These are phyloP conservation scores for Noctua comes DNA, from an alignment of 2,888 invertebrate genomes.

Conservation along the genomic window DNA sequence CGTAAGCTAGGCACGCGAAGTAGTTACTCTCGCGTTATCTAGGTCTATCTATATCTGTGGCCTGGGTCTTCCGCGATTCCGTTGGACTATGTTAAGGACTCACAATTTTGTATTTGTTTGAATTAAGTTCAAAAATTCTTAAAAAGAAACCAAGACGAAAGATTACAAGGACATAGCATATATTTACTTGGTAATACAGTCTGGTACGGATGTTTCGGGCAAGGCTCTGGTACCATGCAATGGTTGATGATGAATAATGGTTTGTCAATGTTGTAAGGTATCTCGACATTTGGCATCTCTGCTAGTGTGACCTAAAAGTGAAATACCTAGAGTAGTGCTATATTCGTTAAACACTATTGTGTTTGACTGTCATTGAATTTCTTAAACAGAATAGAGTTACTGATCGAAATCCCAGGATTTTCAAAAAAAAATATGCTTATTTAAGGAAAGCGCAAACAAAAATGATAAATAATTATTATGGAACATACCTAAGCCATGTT, in stretches of 20 bases:
- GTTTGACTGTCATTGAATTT: background rate
- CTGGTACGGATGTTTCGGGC: slow-evolving; percentile 80
- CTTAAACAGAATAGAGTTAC: background rate
- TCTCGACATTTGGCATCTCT: slow-evolving; percentile 74
- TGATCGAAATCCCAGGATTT: background rate
- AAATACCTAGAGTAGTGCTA: background rate
- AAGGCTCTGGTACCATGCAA: slow-evolving; percentile 77
- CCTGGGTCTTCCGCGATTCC: background rate
- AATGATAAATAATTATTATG: background rate
- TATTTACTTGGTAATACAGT: slow-evolving; percentile 83
- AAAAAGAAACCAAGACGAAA: background rate
- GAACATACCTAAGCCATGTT: background rate
- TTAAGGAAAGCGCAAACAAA: background rate
- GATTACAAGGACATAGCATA: background rate
- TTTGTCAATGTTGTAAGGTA: slow-evolving; percentile 68
- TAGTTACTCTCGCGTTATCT: no score
- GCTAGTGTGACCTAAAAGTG: slow-evolving; percentile 75
- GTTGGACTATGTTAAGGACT: background rate
- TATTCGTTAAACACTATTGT: no score
- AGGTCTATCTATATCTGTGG: no score
- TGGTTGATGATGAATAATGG: slow-evolving; percentile 70
- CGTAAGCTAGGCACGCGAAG: no score
- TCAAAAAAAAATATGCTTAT: background rate
- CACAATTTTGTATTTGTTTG: background rate
- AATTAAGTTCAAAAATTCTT: background rate